Conservation (phyloP, 2,888 invertebrate genomes). For the Notocelia uddmanniana region DNA sequence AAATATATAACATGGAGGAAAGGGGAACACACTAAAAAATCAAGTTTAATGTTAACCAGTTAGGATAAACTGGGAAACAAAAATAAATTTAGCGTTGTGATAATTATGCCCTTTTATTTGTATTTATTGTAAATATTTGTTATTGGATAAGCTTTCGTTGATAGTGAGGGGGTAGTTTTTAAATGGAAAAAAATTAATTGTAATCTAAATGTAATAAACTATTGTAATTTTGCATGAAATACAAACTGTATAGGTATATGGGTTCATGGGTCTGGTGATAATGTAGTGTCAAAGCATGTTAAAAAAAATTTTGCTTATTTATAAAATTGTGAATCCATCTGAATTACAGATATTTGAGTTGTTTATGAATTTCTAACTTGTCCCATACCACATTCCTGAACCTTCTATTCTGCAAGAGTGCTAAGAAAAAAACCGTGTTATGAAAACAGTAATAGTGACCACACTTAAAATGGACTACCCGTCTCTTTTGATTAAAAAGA, state of each 20-base stretch:
- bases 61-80: slow-evolving; percentile 1
- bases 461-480: no score
- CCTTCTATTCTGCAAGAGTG: background rate
- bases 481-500: no score
- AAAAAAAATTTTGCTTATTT: background rate
- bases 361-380: background rate
- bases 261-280: no score
- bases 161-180: background rate
- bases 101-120: slow-evolving; percentile 24
- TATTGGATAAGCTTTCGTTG: slow-evolving; percentile 8
- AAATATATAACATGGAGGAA: background rate
- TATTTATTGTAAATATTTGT: slow-evolving; percentile 40
- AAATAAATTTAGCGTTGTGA: slow-evolving; percentile 34
- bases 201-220: background rate
- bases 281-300: background rate
- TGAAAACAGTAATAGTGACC: no score
- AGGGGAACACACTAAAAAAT: background rate
- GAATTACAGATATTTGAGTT: background rate
- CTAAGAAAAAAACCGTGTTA: no score
- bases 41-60: background rate
- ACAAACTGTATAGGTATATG: no score
- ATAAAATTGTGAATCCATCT: background rate
- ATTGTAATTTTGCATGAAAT: no score
- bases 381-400: background rate
- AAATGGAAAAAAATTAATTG: background rate